Conservation (phyloP, 1,140 invertebrate genomes). For the Drusus annulatus region DNA sequence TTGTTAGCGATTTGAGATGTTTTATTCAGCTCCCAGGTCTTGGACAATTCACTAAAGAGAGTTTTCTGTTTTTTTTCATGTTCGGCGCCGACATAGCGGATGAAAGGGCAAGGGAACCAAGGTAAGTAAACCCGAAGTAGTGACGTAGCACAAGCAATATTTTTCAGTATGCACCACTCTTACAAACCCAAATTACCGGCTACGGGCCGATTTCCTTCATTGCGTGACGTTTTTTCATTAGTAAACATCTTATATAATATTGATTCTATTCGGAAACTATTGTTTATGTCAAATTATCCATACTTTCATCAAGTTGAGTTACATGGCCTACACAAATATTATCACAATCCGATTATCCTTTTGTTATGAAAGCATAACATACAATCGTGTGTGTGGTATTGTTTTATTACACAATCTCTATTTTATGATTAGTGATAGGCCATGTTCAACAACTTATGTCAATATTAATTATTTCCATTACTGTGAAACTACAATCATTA, state of each 20-base stretch:
- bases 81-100: constrained; percentile 78
- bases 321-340: neutral
- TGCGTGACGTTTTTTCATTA: constrained; percentile 29
- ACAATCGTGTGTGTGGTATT: too few relatives aligned
- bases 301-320: neutral
- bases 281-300: constrained; percentile 4
- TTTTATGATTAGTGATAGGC: too few relatives aligned
- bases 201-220: neutral
- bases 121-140: constrained; percentile 70
- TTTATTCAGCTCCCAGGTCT: constrained; percentile 48
- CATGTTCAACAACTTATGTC: too few relatives aligned
- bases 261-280: neutral
- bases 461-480: too few relatives aligned
- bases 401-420: too few relatives aligned
- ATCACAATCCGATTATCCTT: too few relatives aligned
- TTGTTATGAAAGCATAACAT: too few relatives aligned
- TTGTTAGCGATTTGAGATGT: constrained; percentile 60
- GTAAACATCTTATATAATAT: constrained; percentile 33
- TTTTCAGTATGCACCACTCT: constrained; percentile 17
- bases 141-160: constrained; percentile 45
- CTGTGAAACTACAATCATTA: too few relatives aligned
- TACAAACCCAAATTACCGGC: constrained; percentile 28
- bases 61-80: constrained; percentile 70
- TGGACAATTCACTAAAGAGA: constrained; percentile 59
- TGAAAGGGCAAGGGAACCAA: constrained; percentile 92